Evolutionary conservation across 2,797 vertebrate genomes (phyloP).

Genomic region (Oceanodroma leucorhoa): DNA sequence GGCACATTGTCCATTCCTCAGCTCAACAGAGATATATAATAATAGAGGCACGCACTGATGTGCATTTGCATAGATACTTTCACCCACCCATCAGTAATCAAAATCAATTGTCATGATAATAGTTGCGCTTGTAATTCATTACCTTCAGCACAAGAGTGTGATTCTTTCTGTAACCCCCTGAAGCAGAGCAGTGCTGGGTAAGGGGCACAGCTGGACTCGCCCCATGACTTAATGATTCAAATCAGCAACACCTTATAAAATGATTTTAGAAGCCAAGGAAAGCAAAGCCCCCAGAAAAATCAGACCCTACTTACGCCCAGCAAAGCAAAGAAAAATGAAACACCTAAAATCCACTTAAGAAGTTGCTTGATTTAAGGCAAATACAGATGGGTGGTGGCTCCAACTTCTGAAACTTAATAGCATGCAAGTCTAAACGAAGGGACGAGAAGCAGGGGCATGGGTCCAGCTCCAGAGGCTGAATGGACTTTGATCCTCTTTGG

Average conservation of each 20-base stretch:
- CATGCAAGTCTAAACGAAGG: neutral
- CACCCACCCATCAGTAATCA: neutral
- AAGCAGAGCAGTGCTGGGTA: neutral
- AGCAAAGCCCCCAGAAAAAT: neutral
- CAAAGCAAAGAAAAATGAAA: constrained; percentile 16
- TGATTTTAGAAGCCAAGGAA: neutral
- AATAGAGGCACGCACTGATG: neutral
- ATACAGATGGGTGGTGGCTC: neutral
- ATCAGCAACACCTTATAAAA: neutral
- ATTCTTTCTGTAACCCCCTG: neutral
- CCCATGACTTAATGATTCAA: neutral
- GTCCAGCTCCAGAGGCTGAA: neutral
- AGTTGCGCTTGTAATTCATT: neutral
- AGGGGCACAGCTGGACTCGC: neutral
- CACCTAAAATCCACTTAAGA: neutral
- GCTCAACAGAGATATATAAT: fast-evolving
- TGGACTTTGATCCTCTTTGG: neutral
- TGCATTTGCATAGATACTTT: neutral
- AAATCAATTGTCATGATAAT: neutral
- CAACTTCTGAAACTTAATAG: neutral
- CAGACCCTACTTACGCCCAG: neutral
- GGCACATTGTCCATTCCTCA: fast-evolving
- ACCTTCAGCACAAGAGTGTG: neutral
- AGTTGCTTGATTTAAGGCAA: neutral
- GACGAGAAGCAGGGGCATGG: neutral